A percentile compares a stretch with the other conserved stretches of the same genome.
Evolutionary conservation across 2,113 vertebrate genomes (phyloP).

Genomic region (Megaceryle maxima): DNA sequence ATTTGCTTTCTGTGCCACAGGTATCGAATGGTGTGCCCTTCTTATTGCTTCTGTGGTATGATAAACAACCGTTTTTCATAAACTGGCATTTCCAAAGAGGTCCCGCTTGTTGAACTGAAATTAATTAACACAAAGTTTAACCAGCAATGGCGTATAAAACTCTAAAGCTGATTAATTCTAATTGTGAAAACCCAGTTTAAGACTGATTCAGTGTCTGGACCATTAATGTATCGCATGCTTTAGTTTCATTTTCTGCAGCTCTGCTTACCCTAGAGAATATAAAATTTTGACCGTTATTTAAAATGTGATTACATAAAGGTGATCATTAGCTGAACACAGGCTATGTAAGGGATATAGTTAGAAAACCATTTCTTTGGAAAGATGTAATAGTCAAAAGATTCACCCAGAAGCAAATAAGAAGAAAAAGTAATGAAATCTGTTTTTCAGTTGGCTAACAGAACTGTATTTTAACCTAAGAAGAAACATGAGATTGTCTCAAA

Average conservation of each 20-base stretch:
- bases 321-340: neutral
- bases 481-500: neutral
- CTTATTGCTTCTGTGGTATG: neutral
- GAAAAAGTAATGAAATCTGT: neutral
- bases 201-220: neutral
- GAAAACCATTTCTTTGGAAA: neutral
- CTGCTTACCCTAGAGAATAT: neutral
- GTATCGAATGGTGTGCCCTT: neutral
- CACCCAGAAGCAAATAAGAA: neutral
- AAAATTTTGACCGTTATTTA: neutral
- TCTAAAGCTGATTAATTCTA: slow-evolving; percentile 12
- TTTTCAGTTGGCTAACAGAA: neutral
- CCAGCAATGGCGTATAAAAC: neutral
- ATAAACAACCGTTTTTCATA: slow-evolving; percentile 9
- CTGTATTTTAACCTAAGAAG: neutral
- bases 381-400: neutral
- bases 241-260: neutral
- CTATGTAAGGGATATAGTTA: neutral
- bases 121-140: slow-evolving; percentile 6
- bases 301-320: neutral
- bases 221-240: neutral
- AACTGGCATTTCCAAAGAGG: neutral
- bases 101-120: neutral
- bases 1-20: slow-evolving; percentile 3
- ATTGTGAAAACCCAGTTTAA: neutral